These are phyloP conservation scores for Brienomyrus longianalis DNA, from an alignment of 2,113 vertebrate genomes.

Conservation along the genomic window DNA sequence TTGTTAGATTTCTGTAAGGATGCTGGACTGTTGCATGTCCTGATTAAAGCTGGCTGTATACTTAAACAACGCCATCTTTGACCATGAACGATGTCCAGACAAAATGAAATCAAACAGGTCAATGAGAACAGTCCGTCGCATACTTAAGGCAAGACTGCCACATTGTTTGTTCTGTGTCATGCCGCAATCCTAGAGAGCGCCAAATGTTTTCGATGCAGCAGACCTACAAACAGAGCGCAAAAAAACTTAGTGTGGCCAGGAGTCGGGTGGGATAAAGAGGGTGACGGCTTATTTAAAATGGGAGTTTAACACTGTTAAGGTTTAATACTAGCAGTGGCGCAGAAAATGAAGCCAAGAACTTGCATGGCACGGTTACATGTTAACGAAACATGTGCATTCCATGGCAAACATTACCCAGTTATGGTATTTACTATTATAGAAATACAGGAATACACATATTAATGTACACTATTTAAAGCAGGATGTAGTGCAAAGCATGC, in stretches of 20 bases:
- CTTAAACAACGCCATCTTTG: not conserved
- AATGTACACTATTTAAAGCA: not conserved
- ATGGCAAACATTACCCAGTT: not conserved
- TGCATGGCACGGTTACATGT: not conserved
- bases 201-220: not conserved
- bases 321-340: not conserved
- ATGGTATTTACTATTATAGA: not conserved
- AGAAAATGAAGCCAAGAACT: not conserved
- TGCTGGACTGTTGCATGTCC: not conserved
- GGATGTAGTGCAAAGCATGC: not conserved
- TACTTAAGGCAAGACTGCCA: no score
- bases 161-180: not conserved
- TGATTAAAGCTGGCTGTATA: not conserved
- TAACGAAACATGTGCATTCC: not conserved
- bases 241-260: not conserved
- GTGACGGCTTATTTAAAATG: not conserved
- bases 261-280: not conserved
- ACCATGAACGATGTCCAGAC: not conserved
- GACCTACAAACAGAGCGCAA: not conserved
- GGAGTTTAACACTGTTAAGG: not conserved
- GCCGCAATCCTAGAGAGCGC: not conserved
- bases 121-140: not conserved
- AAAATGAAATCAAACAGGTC: not conserved
- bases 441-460: not conserved
- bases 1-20: not conserved